A percentile compares a stretch with the other conserved stretches of the same genome.
phyloP scores from a whole-genome alignment of 2,888 invertebrate species.

The Eumacrocentrus americanus region DNA sequence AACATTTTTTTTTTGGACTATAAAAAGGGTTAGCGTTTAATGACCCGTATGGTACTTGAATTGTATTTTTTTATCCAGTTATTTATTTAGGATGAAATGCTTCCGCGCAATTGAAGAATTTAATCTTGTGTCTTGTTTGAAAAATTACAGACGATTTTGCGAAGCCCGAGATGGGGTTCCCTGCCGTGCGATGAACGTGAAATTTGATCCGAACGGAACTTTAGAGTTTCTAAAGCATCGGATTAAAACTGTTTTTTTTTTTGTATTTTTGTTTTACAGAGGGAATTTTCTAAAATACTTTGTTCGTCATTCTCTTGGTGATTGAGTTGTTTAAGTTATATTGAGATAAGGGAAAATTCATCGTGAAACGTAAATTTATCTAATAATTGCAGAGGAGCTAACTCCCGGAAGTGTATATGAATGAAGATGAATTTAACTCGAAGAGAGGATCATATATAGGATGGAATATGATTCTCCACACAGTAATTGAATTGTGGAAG shows the following conservation, averaged over 20 bases:
- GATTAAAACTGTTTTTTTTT: neutral
- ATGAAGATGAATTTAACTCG: neutral
- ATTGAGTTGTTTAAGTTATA: too few species aligned
- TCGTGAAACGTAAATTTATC: neutral
- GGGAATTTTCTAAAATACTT: neutral
- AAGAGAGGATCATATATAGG: neutral
- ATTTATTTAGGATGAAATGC: neutral
- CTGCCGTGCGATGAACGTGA: neutral
- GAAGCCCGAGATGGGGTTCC: neutral
- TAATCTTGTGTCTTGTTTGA: neutral
- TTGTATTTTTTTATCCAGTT: neutral
- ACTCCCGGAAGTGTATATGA: neutral
- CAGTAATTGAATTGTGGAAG: slow-evolving; percentile 9
- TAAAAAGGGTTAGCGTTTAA: neutral
- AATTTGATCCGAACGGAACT: neutral
- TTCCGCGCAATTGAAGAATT: neutral
- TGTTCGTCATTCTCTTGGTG: neutral
- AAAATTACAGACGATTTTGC: neutral
- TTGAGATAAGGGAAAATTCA: neutral
- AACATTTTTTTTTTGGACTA: too few species aligned
- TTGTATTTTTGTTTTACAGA: neutral
- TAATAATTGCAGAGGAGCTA: too few species aligned
- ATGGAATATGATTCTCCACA: neutral
- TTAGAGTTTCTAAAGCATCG: neutral
- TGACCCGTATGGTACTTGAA: neutral